Evolutionary conservation across 2,113 vertebrate species (phyloP).

Genomic region (Bostrychus sinensis): DNA sequence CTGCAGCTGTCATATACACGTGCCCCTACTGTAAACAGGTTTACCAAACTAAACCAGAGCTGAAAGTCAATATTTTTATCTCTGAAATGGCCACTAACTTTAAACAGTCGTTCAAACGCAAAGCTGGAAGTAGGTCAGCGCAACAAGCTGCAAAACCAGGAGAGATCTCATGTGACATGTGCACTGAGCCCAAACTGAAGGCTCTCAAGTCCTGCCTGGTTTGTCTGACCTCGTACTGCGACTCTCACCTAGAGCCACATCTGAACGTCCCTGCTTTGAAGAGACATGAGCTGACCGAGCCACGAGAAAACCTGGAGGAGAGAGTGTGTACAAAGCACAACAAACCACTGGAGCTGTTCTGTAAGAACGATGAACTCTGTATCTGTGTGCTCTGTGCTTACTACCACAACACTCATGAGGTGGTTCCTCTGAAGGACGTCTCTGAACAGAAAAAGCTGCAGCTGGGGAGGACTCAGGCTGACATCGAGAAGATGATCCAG

Average conservation of each 20-base stretch:
- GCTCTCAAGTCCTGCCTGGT: background rate
- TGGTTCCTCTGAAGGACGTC: background rate
- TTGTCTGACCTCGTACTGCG: background rate
- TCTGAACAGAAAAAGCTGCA: background rate
- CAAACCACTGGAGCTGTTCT: background rate
- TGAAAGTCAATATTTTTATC: slow-evolving; percentile 6
- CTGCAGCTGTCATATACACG: no score
- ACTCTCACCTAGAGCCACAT: background rate
- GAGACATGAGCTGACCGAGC: background rate
- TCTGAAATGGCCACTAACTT: background rate
- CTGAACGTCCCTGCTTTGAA: background rate
- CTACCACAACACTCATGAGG: background rate
- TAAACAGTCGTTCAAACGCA: background rate
- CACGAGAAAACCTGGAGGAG: background rate
- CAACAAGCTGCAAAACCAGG: background rate
- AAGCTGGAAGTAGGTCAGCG: background rate
- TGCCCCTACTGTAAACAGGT: background rate
- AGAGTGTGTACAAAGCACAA: background rate
- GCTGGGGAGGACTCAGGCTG: background rate
- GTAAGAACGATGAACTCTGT: background rate
- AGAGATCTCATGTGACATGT: background rate
- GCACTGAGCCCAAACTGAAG: background rate
- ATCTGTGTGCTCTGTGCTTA: background rate
- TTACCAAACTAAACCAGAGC: background rate
- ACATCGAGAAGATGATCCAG: background rate